Evolutionary conservation across 2,797 vertebrate genomes (phyloP).

Genomic region (Acanthurus lineatus): DNA sequence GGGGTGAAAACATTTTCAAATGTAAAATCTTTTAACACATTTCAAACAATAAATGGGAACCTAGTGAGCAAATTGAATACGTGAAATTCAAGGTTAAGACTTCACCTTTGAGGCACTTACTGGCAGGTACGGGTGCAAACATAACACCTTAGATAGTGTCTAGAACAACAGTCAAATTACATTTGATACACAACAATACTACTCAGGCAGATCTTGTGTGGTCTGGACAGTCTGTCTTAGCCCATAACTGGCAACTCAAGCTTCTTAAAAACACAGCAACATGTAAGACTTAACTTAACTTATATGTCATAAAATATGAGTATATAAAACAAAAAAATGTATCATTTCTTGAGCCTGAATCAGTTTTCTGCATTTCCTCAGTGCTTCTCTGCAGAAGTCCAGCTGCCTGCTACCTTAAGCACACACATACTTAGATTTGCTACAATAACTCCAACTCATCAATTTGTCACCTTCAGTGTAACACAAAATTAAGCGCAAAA

Average conservation of each 20-base stretch:
- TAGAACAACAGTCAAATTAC: background rate
- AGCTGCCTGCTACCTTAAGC: constrained; percentile 3
- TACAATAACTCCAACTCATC: background rate
- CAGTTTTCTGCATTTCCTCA: background rate
- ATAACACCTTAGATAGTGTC: background rate
- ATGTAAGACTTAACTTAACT: background rate
- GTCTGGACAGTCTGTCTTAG: background rate
- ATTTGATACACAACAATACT: background rate
- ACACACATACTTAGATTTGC: constrained; percentile 4
- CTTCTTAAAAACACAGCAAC: background rate
- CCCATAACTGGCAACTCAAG: background rate
- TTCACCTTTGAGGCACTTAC: background rate
- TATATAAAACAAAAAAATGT: background rate
- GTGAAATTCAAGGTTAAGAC: background rate
- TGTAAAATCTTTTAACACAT: no score
- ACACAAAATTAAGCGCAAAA: background rate
- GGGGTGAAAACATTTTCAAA: no score
- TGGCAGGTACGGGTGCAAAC: background rate
- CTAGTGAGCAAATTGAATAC: no score
- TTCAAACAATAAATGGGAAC: no score
- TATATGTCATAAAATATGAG: constrained; percentile 3
- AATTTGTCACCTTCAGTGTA: background rate
- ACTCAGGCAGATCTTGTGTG: background rate
- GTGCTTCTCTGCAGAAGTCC: background rate
- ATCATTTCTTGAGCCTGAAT: background rate